A percentile compares a stretch with the other conserved stretches of the same genome.
Evolutionary conservation across 2,797 vertebrate genomes (phyloP).

Genomic region (Sarcophilus harrisii): DNA sequence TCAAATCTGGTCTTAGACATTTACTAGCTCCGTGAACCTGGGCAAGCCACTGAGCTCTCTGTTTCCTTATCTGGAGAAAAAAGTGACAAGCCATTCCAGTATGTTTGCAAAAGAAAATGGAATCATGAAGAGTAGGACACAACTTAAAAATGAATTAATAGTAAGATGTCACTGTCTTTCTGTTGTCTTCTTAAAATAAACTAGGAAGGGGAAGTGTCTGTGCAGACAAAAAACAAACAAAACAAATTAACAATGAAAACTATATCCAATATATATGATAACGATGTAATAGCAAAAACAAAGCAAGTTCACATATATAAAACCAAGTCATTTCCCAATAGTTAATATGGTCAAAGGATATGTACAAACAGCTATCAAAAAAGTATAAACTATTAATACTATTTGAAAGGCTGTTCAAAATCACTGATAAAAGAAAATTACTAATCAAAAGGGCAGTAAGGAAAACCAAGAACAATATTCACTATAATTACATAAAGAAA

Average conservation of each 20-base stretch:
- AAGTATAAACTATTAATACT: not conserved
- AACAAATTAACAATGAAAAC: not conserved
- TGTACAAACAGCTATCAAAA: not conserved
- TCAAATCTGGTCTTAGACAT: too few relatives aligned
- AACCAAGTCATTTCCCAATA: not conserved
- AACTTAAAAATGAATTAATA: not conserved
- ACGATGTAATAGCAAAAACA: not conserved
- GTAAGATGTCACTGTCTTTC: not conserved
- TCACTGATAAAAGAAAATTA: not conserved
- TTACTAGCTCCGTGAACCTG: too few relatives aligned
- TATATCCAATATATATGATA: not conserved
- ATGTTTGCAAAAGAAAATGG: not conserved
- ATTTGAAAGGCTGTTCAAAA: not conserved
- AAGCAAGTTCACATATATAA: not conserved
- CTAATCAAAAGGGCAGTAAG: not conserved
- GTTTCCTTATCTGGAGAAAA: not conserved
- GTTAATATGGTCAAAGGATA: not conserved
- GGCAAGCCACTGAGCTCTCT: not conserved
- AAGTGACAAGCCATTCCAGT: not conserved
- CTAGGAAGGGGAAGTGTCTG: not conserved
- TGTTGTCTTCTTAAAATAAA: not conserved
- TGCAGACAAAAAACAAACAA: not conserved
- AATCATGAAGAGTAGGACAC: not conserved
- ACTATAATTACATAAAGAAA: not conserved
- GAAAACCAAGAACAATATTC: not conserved